A percentile compares a stretch with the other conserved stretches of the same genome.
Evolutionary conservation across 2,797 vertebrate genomes (phyloP).

Genomic region (Novumbra hubbsi): DNA sequence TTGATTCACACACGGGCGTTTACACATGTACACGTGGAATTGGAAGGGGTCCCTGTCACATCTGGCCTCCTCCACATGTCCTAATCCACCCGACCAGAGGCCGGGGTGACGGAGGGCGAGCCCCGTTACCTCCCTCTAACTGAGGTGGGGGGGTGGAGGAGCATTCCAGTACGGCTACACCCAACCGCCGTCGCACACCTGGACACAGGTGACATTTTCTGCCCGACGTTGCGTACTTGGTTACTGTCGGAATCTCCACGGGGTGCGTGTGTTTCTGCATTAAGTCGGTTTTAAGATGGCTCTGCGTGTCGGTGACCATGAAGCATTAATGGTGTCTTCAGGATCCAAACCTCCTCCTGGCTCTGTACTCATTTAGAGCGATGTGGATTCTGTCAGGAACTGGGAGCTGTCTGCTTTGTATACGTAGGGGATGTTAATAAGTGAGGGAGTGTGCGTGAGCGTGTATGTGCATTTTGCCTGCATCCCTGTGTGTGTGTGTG

Average conservation of each 20-base stretch:
- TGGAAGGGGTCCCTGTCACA: slow-evolving; percentile 21
- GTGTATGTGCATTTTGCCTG: neutral
- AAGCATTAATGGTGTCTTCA: neutral
- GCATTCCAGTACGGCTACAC: neutral
- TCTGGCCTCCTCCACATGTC: slow-evolving; percentile 35
- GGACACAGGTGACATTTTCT: neutral
- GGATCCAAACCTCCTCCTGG: neutral
- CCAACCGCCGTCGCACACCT: neutral
- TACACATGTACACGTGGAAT: neutral
- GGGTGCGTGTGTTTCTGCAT: neutral
- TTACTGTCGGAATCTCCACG: neutral
- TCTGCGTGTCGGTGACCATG: neutral
- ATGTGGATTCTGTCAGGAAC: slow-evolving; percentile 28
- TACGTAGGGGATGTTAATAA: slow-evolving; percentile 46
- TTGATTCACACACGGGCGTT: slow-evolving; percentile 2
- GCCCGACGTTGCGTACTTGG: neutral
- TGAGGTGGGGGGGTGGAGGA: neutral
- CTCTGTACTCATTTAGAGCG: slow-evolving; percentile 20
- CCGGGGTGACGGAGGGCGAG: neutral
- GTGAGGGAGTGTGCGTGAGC: slow-evolving; percentile 14
- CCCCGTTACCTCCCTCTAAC: neutral
- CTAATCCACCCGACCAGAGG: slow-evolving; percentile 35
- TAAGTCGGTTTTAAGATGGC: neutral
- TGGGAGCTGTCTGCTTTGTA: slow-evolving; percentile 28
- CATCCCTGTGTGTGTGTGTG: slow-evolving; percentile 18